A percentile compares a stretch with the other conserved stretches of the same genome.
These are phyloP conservation scores for Ephestia elutella DNA, from an alignment of 1,140 invertebrate species.

Conservation along the genomic window DNA sequence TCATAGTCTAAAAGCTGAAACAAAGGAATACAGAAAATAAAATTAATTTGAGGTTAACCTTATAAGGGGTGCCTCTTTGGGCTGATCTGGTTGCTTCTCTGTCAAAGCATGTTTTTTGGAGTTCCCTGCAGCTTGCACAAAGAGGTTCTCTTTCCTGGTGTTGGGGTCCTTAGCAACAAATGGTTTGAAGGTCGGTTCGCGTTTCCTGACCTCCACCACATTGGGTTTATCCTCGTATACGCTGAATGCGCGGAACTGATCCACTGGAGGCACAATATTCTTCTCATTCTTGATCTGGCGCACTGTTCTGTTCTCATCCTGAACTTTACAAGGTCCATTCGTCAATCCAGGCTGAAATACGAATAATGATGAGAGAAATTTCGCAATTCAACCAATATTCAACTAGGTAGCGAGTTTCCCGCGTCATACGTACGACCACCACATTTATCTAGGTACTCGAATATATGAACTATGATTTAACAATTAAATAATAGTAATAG, in stretches of 20 bases:
- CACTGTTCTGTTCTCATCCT: conserved; percentile 63
- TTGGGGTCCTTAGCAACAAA: conserved; percentile 53
- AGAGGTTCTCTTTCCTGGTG: conserved; percentile 58
- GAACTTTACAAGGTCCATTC: conserved; percentile 63
- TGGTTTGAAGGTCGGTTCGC: conserved; percentile 63
- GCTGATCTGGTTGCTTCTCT: conserved; percentile 50
- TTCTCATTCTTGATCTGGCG: conserved; percentile 67
- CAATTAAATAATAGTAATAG: too few species aligned
- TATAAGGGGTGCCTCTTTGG: conserved; percentile 34
- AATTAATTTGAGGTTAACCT: conserved; percentile 27
- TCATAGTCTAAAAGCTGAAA: too few species aligned
- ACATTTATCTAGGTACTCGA: neutral
- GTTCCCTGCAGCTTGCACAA: conserved; percentile 54
- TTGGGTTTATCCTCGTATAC: conserved; percentile 80
- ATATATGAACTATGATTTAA: too few species aligned
- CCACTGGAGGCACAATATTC: conserved; percentile 75
- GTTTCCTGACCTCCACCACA: conserved; percentile 71
- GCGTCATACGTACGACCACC: neutral
- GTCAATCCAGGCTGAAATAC: conserved; percentile 53
- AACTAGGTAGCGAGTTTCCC: neutral
- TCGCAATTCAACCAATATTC: neutral
- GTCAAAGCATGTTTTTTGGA: conserved; percentile 49
- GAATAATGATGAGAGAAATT: neutral
- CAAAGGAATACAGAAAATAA: too few species aligned
- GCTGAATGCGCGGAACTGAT: conserved; percentile 81